These are phyloP conservation scores for Chrysolina americana DNA, from an alignment of 2,888 invertebrate species.

Conservation along the genomic window DNA sequence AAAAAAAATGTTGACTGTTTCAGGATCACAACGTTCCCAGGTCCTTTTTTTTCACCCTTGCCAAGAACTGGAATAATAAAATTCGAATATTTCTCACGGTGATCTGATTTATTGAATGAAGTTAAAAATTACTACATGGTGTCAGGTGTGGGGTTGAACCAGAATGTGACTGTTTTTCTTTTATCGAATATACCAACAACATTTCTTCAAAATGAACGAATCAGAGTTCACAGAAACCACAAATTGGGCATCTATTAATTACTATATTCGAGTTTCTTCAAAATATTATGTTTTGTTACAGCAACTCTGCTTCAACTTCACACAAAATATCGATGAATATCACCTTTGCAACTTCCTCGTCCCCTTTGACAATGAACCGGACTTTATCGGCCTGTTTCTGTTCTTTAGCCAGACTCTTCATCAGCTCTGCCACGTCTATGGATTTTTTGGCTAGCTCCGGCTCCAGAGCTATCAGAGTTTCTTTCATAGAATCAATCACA, in stretches of 20 bases:
- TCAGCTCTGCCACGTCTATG: slow-evolving; percentile 81
- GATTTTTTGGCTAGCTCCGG: slow-evolving; percentile 86
- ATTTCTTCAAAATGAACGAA: no score
- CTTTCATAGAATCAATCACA: slow-evolving; percentile 88
- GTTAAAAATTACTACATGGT: not conserved
- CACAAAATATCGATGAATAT: slow-evolving; percentile 19
- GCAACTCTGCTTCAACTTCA: no score
- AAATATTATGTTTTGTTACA: no score
- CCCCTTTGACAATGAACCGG: slow-evolving; percentile 82
- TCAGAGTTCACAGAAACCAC: no score
- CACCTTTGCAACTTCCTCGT: slow-evolving; percentile 88
- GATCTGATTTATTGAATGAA: not conserved
- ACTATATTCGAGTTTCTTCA: no score
- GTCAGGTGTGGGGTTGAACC: not conserved
- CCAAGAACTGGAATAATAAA: no score
- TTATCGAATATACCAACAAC: not conserved
- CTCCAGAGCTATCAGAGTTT: slow-evolving; percentile 84
- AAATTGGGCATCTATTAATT: no score
- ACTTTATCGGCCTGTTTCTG: slow-evolving; percentile 88
- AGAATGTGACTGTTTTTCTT: not conserved
- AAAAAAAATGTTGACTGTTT: not conserved
- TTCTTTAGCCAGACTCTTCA: slow-evolving; percentile 83
- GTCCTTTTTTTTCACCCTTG: no score
- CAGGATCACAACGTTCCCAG: no score
- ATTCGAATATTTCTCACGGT: not conserved